Evolutionary conservation across 2,888 invertebrate species (phyloP).

Genomic region (Mythimna ferrago): DNA sequence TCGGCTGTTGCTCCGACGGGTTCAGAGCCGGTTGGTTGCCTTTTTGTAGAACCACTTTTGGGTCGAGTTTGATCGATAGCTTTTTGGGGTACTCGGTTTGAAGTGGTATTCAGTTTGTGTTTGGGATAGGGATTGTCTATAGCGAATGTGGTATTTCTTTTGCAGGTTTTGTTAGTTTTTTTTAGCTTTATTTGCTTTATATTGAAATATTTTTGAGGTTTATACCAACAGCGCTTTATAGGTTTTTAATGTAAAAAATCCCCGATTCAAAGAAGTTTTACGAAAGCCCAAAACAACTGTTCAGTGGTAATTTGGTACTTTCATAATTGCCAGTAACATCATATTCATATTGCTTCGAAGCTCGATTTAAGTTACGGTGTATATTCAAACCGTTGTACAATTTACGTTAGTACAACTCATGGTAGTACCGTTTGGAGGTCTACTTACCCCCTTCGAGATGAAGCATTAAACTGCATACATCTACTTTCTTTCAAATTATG

Average conservation of each 20-base stretch:
- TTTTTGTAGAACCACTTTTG: conserved; percentile 81
- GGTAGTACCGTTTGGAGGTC: conserved; percentile 55
- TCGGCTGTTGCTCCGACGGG: conserved; percentile 82
- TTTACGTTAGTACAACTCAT: conserved; percentile 59
- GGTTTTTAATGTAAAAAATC: not conserved
- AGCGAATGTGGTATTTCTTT: conserved; percentile 46
- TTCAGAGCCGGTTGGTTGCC: conserved; percentile 83
- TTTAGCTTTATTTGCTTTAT: not conserved
- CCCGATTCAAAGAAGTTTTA: not conserved
- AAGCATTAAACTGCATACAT: conserved; percentile 50
- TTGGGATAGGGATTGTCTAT: conserved; percentile 22
- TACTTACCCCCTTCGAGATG: conserved; percentile 51
- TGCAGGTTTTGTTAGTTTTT: conserved; percentile 4
- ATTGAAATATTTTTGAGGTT: not conserved
- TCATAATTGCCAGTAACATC: conserved; percentile 42
- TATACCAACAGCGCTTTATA: no score
- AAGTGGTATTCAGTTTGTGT: conserved; percentile 56
- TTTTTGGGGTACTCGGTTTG: conserved; percentile 74
- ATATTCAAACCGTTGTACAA: conserved; percentile 57
- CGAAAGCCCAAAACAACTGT: not conserved
- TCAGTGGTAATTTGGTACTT: conserved; percentile 8
- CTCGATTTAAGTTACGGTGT: conserved; percentile 52
- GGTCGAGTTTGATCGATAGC: conserved; percentile 82
- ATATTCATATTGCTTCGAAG: conserved; percentile 48
- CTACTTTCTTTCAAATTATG: conserved; percentile 51